These are phyloP conservation scores for Coccyzus lansbergi DNA, from an alignment of 2,797 vertebrate species.

Conservation along the genomic window DNA sequence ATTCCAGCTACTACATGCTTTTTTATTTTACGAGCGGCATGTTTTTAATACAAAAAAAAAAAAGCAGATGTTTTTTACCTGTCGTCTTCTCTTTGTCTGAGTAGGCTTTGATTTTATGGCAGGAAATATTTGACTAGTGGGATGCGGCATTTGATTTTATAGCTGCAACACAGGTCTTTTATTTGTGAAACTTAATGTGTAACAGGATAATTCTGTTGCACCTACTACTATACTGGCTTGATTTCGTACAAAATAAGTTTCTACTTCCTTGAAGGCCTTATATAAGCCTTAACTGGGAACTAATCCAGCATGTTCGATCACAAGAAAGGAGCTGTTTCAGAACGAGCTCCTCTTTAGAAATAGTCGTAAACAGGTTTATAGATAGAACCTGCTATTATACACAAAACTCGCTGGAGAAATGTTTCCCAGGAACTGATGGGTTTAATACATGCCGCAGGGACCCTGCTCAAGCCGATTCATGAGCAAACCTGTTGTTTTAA, in stretches of 20 bases:
- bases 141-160: slow-evolving; percentile 61
- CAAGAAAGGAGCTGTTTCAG: slow-evolving; percentile 54
- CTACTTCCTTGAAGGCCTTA: slow-evolving; percentile 54
- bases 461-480: background rate
- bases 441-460: background rate
- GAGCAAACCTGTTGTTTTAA: background rate
- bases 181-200: slow-evolving; percentile 44
- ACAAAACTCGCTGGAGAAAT: slow-evolving; percentile 11
- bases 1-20: background rate
- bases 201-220: slow-evolving; percentile 39
- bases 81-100: background rate
- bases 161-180: slow-evolving; percentile 23
- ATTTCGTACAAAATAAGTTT: slow-evolving; percentile 32
- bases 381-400: background rate
- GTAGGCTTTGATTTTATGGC: slow-evolving; percentile 55
- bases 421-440: background rate
- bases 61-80: background rate
- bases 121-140: slow-evolving; percentile 48
- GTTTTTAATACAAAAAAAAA: background rate
- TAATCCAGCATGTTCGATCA: slow-evolving; percentile 41
- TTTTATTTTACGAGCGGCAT: background rate
- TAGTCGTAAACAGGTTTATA: slow-evolving; percentile 54
- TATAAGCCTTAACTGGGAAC: slow-evolving; percentile 45
- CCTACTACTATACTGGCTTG: slow-evolving; percentile 19
- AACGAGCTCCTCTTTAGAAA: slow-evolving; percentile 24